phyloP scores from a whole-genome alignment of 1,140 invertebrate species.

The Caenorhabditis elegans region DNA sequence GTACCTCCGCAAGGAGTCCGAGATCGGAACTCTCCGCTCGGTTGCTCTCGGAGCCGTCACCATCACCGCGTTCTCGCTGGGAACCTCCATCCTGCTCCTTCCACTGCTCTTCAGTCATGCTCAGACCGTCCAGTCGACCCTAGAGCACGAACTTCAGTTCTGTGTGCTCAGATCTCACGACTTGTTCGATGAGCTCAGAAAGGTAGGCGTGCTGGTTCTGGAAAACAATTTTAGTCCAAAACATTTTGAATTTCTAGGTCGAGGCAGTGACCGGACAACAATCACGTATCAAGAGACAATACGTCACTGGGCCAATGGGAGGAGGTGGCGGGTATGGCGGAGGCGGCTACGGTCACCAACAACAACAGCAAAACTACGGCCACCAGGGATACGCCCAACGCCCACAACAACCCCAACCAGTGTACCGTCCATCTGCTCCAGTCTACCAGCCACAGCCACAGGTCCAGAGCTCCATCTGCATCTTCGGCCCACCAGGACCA shows the following conservation, averaged over 20 bases:
- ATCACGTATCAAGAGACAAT: conserved; percentile 26
- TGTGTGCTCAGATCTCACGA: conserved; percentile 21
- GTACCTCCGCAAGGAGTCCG: conserved; percentile 22
- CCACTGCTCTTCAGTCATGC: conserved; percentile 21
- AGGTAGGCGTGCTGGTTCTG: neutral
- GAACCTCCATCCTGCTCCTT: conserved; percentile 11
- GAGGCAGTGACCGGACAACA: neutral
- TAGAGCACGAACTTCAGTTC: conserved; percentile 20
- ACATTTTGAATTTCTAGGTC: neutral
- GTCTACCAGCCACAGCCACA: neutral
- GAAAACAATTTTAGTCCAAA: neutral
- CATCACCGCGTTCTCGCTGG: neutral
- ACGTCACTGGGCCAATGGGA: neutral
- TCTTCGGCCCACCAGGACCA: conserved; percentile 12
- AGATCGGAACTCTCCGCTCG: neutral
- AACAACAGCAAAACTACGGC: no score
- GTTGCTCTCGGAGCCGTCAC: neutral
- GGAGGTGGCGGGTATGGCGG: neutral
- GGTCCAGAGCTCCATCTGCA: neutral
- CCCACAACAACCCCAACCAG: neutral
- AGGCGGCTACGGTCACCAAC: neutral
- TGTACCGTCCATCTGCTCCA: neutral
- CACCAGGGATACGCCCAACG: neutral
- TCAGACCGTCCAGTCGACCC: neutral
- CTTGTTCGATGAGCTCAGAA: conserved; percentile 9